Conservation (phyloP, 2,797 vertebrate species). For the Carduelis carduelis region DNA sequence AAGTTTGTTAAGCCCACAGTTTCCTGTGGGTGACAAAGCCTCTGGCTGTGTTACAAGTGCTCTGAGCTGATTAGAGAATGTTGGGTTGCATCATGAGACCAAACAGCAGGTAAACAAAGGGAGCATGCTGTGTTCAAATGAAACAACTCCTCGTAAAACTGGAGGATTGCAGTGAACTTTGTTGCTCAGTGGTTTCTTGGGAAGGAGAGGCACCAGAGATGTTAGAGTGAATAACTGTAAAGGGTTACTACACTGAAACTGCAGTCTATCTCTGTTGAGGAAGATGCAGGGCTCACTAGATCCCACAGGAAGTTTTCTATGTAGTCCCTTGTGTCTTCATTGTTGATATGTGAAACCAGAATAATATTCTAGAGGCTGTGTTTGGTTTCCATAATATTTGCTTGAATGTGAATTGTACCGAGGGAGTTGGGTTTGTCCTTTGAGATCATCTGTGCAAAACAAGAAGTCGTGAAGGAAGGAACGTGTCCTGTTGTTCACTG, state of each 20-base stretch:
- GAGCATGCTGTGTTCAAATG: neutral
- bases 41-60: neutral
- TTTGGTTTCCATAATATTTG: neutral
- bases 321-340: neutral
- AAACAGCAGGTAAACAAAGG: conserved; percentile 26
- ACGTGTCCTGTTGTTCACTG: neutral
- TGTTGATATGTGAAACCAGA: neutral
- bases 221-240: neutral
- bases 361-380: neutral
- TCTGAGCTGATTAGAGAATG: neutral
- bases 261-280: neutral
- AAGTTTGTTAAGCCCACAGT: neutral
- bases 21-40: neutral
- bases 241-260: neutral
- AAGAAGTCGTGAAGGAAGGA: neutral
- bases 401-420: neutral
- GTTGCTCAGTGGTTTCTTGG: neutral
- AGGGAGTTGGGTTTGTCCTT: neutral
- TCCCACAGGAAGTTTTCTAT: neutral
- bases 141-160: neutral
- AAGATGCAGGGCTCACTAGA: neutral
- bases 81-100: neutral
- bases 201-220: neutral
- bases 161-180: neutral
- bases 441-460: neutral